Evolutionary conservation across 2,113 vertebrate genomes (phyloP).

Genomic region (Zapus hudsonius): DNA sequence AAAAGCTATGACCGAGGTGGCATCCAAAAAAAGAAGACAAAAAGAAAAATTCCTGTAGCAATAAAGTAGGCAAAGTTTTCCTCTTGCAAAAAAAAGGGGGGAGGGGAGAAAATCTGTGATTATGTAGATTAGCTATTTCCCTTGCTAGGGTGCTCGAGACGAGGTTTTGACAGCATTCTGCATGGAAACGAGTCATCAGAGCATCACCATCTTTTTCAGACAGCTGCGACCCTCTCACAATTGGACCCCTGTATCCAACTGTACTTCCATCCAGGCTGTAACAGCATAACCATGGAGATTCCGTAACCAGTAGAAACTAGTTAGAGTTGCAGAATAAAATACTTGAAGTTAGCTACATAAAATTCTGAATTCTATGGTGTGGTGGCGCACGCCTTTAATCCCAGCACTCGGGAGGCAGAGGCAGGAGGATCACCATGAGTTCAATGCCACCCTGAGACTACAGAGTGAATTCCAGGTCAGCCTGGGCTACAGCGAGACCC

Average conservation of each 20-base stretch:
- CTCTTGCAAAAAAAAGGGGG: too few species aligned
- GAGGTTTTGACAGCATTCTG: background rate
- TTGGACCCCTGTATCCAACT: background rate
- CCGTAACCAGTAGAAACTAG: background rate
- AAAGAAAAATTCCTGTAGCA: too few species aligned
- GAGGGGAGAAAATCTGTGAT: background rate
- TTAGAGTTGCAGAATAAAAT: background rate
- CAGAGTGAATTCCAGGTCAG: too few species aligned
- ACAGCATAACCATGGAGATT: background rate
- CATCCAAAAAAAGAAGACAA: background rate
- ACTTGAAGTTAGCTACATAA: conserved; percentile 30
- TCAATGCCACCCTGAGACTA: too few species aligned
- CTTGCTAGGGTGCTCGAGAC: background rate
- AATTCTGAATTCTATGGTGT: too few species aligned
- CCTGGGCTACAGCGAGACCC: too few species aligned
- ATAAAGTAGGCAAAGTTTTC: too few species aligned
- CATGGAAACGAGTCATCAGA: background rate
- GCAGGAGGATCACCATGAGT: too few species aligned
- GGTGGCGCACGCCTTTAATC: too few species aligned
- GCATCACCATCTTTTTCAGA: background rate
- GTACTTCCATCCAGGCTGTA: background rate
- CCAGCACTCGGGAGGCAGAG: too few species aligned
- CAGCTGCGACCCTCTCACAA: background rate
- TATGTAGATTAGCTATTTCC: conserved; percentile 31
- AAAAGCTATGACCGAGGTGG: background rate